Conservation (phyloP, 2,113 vertebrate species). For the Pelobates fuscus region DNA sequence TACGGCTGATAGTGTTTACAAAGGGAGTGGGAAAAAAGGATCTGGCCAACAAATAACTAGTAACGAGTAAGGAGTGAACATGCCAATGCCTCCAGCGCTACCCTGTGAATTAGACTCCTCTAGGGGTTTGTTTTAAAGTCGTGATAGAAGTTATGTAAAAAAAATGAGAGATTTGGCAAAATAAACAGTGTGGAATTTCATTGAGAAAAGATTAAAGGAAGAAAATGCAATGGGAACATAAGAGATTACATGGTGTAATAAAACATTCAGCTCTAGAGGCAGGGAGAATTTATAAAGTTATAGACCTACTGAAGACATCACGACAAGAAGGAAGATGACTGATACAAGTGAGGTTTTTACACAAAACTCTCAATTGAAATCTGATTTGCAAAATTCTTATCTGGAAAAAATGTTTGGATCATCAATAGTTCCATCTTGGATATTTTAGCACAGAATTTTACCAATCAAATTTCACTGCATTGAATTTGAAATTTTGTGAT, state of each 20-base stretch:
- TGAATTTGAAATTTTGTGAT: too few relatives aligned
- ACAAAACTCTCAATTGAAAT: too few relatives aligned
- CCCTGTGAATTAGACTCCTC: conserved; percentile 16
- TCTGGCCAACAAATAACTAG: conserved; percentile 5
- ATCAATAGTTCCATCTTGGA: too few relatives aligned
- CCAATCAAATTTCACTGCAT: too few relatives aligned
- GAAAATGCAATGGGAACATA: conserved; percentile 20
- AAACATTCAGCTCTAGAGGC: neutral
- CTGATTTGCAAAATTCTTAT: too few relatives aligned
- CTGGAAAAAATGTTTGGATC: too few relatives aligned
- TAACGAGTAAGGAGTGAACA: conserved; percentile 4
- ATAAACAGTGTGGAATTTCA: conserved; percentile 39
- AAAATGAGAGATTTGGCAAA: conserved; percentile 33
- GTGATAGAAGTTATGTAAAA: conserved; percentile 36
- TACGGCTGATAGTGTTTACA: conserved; percentile 31
- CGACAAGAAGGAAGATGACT: too few relatives aligned
- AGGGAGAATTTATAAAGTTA: too few relatives aligned
- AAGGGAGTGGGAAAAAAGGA: conserved; percentile 9
- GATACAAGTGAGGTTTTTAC: too few relatives aligned
- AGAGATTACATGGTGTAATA: conserved; percentile 33
- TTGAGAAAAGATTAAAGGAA: conserved; percentile 45
- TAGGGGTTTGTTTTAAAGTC: conserved; percentile 20
- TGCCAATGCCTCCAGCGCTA: conserved; percentile 16
- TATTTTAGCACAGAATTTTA: too few relatives aligned
- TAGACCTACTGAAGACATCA: too few relatives aligned